Evolutionary conservation across 2,888 invertebrate species (phyloP).

Genomic region (Cheilosia soror): DNA sequence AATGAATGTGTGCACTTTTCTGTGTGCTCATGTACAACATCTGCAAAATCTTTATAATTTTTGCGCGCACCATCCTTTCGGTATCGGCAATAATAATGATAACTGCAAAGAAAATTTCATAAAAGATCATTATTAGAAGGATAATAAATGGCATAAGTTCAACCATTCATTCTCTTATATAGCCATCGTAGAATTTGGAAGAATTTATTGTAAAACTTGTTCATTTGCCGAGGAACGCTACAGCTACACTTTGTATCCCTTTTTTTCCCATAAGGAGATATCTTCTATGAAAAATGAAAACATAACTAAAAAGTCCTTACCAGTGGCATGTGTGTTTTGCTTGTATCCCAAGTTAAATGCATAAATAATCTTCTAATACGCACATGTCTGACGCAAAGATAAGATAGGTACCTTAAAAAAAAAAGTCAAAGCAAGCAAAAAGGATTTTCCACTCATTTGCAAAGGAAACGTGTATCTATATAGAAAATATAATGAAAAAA

Average conservation of each 20-base stretch:
- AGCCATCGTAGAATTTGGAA: slow-evolving; percentile 55
- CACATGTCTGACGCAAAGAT: slow-evolving; percentile 26
- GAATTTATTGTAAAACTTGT: slow-evolving; percentile 65
- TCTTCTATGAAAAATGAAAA: not conserved
- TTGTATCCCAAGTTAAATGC: slow-evolving; percentile 50
- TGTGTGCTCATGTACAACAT: not conserved
- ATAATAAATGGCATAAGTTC: slow-evolving; percentile 63
- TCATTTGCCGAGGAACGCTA: slow-evolving; percentile 40
- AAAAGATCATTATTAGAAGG: slow-evolving; percentile 64
- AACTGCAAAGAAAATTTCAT: slow-evolving; percentile 57
- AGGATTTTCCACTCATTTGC: slow-evolving; percentile 19
- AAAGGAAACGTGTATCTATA: not conserved
- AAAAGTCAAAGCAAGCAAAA: slow-evolving; percentile 4
- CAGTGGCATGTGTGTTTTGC: slow-evolving; percentile 43
- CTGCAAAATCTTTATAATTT: not conserved
- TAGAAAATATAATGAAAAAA: not conserved
- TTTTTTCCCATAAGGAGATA: not conserved
- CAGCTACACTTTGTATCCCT: slow-evolving; percentile 43
- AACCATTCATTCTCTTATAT: slow-evolving; percentile 48
- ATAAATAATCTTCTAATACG: slow-evolving; percentile 59
- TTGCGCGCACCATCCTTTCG: slow-evolving; percentile 6
- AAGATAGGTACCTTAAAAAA: slow-evolving; percentile 7
- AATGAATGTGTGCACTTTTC: slow-evolving; percentile 40
- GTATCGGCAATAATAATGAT: slow-evolving; percentile 54
- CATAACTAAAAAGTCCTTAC: slow-evolving; percentile 31